Evolutionary conservation across 2,888 invertebrate genomes (phyloP), one percentile per base, ranked within the genome.

Genomic region (Clanis bilineata): DNA sequence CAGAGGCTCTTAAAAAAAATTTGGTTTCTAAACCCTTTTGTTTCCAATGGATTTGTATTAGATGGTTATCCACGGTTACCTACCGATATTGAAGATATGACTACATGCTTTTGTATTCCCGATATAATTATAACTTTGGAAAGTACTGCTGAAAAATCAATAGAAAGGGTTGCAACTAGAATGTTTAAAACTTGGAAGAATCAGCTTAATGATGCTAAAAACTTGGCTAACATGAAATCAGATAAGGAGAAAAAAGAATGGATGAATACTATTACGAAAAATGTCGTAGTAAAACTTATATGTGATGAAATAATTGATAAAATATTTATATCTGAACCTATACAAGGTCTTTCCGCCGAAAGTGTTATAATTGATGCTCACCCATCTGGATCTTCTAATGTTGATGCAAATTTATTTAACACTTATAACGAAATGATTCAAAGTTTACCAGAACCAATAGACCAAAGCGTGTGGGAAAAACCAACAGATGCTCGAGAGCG

Each of bases 1-100:
- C 83, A 87, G 60, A 86, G 86, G 67, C 67, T 93, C 38, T 69
- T 94, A 32, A 79, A 78, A 25, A 85, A 80, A 32, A 80, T 93
- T 28, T 95, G 94, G 94, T 93, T 92, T 70, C 74, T 90, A 56
- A 77, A 89, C 56, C 93, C 94, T 0, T 92, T 86, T 71, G 79
- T 76, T 21, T 70, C 76, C 3, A 82, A 79, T 18, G 94, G 95
- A 4, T 87, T 95, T 73, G 85, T 95, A 43, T 74, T 95, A 41
- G 94, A 95, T 76, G 94, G 93, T 57, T 95, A 94, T 82, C 95
- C 95, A 7, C 93, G 88, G 75, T 77, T 93, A 61, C 76, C 89
- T 5, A 79, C 82, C 56, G 95, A 95, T 76, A 74, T 93, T 2
- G 88, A 93, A 64, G 85, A 90, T 41, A 93, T 94, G 89, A 62